phyloP scores from a whole-genome alignment of 2,113 vertebrate species.

The Larimichthys crocea region DNA sequence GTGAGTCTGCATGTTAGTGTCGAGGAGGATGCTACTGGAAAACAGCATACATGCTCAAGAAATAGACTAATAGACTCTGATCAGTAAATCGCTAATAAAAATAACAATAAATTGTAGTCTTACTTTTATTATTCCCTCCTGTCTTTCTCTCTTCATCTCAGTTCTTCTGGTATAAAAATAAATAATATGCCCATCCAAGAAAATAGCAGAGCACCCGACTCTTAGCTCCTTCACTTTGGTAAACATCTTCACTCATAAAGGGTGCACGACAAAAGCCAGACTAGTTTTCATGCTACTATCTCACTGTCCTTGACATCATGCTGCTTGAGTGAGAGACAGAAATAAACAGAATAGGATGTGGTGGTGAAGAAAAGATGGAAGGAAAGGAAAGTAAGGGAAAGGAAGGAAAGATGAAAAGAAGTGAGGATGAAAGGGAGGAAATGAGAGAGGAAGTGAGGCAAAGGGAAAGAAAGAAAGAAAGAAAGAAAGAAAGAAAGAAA shows the following conservation, averaged over 20 bases:
- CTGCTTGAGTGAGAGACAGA: neutral
- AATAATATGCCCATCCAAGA: neutral
- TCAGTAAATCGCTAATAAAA: neutral
- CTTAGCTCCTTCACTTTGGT: constrained; percentile 14
- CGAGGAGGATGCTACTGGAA: too few species aligned
- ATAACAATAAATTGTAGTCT: neutral
- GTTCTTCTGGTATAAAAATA: constrained; percentile 6
- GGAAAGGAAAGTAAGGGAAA: neutral
- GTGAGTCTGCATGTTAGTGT: too few species aligned
- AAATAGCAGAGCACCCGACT: neutral
- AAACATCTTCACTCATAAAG: constrained; percentile 24
- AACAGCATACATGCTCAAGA: too few species aligned
- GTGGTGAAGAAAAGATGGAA: neutral
- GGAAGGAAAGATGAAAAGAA: neutral
- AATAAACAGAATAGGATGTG: neutral
- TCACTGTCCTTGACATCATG: constrained; percentile 5
- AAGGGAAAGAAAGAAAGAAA: neutral
- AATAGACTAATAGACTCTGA: too few species aligned
- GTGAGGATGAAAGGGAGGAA: neutral
- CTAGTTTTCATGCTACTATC: neutral
- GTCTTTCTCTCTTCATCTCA: too few species aligned
- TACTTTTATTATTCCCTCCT: too few species aligned
- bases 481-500: neutral
- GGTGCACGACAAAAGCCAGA: constrained; percentile 23
- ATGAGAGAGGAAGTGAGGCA: neutral